phyloP scores from a whole-genome alignment of 2,888 invertebrate genomes.

The Cheilosia soror region DNA sequence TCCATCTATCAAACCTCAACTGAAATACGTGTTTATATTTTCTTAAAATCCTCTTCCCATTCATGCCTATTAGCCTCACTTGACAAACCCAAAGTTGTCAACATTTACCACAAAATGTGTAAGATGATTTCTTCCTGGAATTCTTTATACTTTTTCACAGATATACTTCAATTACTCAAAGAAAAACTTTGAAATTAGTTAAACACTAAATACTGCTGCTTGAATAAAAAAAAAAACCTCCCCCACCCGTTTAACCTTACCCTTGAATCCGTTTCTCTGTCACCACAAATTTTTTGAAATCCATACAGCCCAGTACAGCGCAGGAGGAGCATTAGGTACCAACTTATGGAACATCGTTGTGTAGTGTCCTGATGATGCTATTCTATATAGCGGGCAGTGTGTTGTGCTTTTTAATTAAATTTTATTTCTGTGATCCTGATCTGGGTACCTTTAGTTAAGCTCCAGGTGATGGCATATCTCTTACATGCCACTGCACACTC shows the following conservation, averaged over 20 bases:
- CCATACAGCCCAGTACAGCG: background rate
- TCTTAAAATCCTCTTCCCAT: too few species aligned
- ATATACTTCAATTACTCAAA: slow-evolving; percentile 2
- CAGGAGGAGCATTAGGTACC: background rate
- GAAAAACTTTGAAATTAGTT: slow-evolving; percentile 3
- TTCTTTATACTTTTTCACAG: too few species aligned
- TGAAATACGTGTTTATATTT: too few species aligned
- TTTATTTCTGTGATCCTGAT: slow-evolving; percentile 64
- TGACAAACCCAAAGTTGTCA: background rate
- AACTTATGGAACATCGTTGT: background rate
- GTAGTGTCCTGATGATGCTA: background rate
- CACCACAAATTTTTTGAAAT: slow-evolving; percentile 4
- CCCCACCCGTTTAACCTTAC: background rate
- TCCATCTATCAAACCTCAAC: too few species aligned
- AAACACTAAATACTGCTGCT: background rate
- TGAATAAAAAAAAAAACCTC: background rate
- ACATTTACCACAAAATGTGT: background rate
- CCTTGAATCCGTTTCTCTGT: background rate
- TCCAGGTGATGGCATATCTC: slow-evolving; percentile 63
- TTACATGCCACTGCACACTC: slow-evolving; percentile 63
- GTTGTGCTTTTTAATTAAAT: slow-evolving; percentile 73
- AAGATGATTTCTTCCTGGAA: background rate
- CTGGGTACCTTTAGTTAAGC: slow-evolving; percentile 57
- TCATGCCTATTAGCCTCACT: too few species aligned
- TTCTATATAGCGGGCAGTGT: slow-evolving; percentile 14